phyloP scores from a whole-genome alignment of 2,888 invertebrate species.

The Nasonovia ribisnigri region DNA sequence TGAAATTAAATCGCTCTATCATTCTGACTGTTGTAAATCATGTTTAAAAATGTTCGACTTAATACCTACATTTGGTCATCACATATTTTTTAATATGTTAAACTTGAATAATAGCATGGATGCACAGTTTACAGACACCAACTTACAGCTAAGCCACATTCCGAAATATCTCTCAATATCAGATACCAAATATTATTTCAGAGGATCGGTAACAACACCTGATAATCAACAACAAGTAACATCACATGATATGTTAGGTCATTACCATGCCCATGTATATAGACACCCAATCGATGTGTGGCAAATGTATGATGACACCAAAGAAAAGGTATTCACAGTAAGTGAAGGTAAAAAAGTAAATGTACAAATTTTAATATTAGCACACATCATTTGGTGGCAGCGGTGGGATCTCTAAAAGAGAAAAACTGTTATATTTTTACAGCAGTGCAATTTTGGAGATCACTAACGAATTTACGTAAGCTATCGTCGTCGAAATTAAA shows the following conservation, averaged over 20 bases:
- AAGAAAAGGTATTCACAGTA: neutral
- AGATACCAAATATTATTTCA: too few species aligned
- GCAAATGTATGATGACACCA: neutral
- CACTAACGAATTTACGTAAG: too few species aligned
- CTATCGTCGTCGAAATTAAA: too few species aligned
- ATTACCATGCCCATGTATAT: neutral
- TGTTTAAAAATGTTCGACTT: neutral
- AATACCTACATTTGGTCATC: neutral
- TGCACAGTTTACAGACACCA: too few species aligned
- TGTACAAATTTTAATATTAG: neutral
- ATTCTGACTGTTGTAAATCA: neutral
- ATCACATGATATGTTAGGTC: neutral
- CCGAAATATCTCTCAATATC: too few species aligned
- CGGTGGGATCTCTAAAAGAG: too few species aligned
- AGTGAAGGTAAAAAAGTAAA: neutral
- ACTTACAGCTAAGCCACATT: too few species aligned
- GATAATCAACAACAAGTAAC: neutral
- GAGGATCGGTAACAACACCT: neutral
- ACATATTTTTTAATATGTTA: neutral
- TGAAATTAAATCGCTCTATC: neutral
- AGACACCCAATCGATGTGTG: neutral
- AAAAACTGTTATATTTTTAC: too few species aligned
- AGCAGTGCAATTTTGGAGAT: too few species aligned
- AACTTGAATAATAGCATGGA: neutral
- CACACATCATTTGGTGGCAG: too few species aligned